A percentile compares a stretch with the other conserved stretches of the same genome.
These are phyloP conservation scores for Baronia brevicornis DNA, from an alignment of 2,888 invertebrate genomes.

Conservation along the genomic window DNA sequence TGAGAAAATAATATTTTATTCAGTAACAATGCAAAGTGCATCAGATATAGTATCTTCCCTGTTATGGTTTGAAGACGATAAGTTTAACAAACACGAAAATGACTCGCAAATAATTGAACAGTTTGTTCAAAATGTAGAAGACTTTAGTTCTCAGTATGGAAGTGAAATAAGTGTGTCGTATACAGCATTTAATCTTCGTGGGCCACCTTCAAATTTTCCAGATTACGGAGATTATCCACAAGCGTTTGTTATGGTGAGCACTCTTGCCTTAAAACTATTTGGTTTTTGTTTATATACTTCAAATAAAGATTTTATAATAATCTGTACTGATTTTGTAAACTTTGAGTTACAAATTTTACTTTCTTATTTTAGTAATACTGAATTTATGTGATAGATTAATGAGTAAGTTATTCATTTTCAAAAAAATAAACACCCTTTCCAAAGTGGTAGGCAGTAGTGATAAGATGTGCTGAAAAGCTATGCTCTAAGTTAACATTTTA, in stretches of 20 bases:
- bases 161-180: conserved; percentile 91
- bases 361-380: no score
- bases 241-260: conserved; percentile 90
- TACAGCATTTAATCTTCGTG: conserved; percentile 89
- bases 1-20: conserved; percentile 10
- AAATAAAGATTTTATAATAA: background rate
- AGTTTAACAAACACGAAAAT: conserved; percentile 39
- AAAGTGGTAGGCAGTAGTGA: no score
- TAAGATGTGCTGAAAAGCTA: no score
- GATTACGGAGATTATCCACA: conserved; percentile 94
- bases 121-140: conserved; percentile 85
- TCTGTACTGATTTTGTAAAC: background rate
- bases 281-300: conserved; percentile 9
- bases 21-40: conserved; percentile 54
- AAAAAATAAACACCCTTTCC: no score
- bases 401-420: no score
- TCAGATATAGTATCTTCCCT: conserved; percentile 61
- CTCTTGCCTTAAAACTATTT: conserved; percentile 7
- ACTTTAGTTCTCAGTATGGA: conserved; percentile 94
- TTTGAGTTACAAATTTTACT: conserved; percentile 13
- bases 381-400: no score
- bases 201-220: conserved; percentile 89
- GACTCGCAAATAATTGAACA: conserved; percentile 78
- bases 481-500: no score
- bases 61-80: conserved; percentile 54